phyloP scores from a whole-genome alignment of 2,113 vertebrate species.

The Lutjanus erythropterus region DNA sequence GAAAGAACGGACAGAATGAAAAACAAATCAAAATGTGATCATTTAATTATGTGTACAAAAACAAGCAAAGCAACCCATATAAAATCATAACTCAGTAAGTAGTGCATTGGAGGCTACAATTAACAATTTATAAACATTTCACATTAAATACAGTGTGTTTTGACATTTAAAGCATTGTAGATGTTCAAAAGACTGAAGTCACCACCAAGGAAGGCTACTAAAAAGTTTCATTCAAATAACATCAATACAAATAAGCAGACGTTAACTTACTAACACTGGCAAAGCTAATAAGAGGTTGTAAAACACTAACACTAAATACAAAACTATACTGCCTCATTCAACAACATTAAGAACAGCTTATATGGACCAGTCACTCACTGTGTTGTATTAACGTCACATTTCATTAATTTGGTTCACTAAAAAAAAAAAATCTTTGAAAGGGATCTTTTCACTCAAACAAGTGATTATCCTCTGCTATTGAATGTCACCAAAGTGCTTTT shows the following conservation, averaged over 20 bases:
- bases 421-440: constrained; percentile 14
- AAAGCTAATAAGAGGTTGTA: not conserved
- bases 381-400: constrained; percentile 5
- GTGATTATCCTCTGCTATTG: constrained; percentile 38
- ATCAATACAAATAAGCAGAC: not conserved
- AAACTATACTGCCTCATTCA: not conserved
- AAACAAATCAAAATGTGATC: not conserved
- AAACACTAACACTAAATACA: constrained; percentile 1
- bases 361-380: not conserved
- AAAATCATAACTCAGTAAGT: constrained; percentile 17
- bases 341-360: constrained; percentile 16
- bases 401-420: constrained; percentile 14
- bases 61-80: constrained; percentile 1
- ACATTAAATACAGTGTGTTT: constrained; percentile 8
- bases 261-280: not conserved
- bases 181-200: not conserved
- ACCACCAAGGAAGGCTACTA: not conserved
- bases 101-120: not conserved
- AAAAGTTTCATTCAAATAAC: not conserved
- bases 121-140: not conserved
- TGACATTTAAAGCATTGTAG: not conserved
- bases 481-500: constrained; percentile 33
- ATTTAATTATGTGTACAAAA: constrained; percentile 35
- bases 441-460: constrained; percentile 9
- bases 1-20: not conserved